Evolutionary conservation across 2,113 vertebrate genomes (phyloP).

Genomic region (Varanus komodoensis): DNA sequence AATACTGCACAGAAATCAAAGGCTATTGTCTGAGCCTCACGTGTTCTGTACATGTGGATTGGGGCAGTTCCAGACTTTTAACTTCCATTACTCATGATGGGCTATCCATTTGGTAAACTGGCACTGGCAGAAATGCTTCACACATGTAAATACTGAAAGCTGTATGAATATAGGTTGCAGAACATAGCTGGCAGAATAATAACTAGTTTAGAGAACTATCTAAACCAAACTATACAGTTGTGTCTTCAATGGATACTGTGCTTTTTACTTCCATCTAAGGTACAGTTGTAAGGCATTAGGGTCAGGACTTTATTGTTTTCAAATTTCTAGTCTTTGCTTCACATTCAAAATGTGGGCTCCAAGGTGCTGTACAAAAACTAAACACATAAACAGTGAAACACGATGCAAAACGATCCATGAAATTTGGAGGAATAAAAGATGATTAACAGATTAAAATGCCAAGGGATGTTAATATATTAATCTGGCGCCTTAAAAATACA

Average conservation of each 20-base stretch:
- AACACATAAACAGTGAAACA: no score
- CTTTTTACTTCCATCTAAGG: background rate
- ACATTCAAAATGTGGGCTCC: no score
- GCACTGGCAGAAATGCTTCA: slow-evolving; percentile 31
- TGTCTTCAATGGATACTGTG: background rate
- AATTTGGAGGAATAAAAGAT: no score
- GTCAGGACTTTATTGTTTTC: background rate
- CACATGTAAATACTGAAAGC: background rate
- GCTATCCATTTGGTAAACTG: background rate
- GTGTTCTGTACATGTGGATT: background rate
- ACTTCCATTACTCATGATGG: background rate
- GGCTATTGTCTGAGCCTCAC: background rate
- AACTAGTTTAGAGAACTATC: background rate
- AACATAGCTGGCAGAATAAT: background rate
- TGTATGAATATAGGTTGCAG: background rate
- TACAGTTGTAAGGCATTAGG: background rate
- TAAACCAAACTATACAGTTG: background rate
- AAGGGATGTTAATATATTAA: no score
- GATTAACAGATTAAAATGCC: no score
- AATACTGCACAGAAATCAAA: background rate
- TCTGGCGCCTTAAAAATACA: no score
- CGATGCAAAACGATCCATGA: no score
- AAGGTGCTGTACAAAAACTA: no score
- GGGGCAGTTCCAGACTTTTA: background rate
- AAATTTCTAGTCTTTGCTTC: no score